A percentile compares a stretch with the other conserved stretches of the same genome.
phyloP scores from a whole-genome alignment of 2,113 vertebrate genomes.

The Proteles cristata region DNA sequence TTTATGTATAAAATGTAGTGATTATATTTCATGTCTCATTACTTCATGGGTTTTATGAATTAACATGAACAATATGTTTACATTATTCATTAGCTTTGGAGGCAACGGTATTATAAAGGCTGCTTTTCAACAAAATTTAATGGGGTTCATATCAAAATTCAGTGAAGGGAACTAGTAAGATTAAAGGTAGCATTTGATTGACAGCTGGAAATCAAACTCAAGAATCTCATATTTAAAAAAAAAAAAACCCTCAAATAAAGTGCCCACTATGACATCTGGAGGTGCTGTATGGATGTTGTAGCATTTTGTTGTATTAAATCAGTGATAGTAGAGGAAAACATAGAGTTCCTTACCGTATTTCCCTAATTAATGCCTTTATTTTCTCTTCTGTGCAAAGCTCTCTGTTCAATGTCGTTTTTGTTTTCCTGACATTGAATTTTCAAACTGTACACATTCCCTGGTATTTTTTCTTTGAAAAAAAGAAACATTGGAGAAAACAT shows the following conservation, averaged over 20 bases:
- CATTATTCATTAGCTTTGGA: slow-evolving; percentile 42
- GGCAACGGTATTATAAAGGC: not conserved
- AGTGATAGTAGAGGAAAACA: not conserved
- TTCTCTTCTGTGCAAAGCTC: not conserved
- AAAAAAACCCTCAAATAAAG: not conserved
- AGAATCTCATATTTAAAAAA: not conserved
- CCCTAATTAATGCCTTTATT: not conserved
- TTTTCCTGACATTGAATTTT: not conserved
- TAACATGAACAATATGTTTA: not conserved
- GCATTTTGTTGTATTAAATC: not conserved
- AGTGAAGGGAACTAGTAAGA: not conserved
- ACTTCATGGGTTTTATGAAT: slow-evolving; percentile 30
- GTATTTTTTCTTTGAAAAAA: not conserved
- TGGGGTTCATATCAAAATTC: slow-evolving; percentile 31
- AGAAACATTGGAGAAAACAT: not conserved
- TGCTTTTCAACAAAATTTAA: slow-evolving; percentile 29
- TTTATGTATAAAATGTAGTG: not conserved
- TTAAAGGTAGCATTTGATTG: slow-evolving; percentile 35
- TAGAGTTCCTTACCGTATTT: not conserved
- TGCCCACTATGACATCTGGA: not conserved
- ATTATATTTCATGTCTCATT: not conserved
- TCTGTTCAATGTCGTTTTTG: not conserved
- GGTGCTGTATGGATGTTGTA: not conserved
- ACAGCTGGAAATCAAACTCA: slow-evolving; percentile 6
- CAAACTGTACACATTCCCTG: not conserved